Evolutionary conservation across 1,140 invertebrate genomes (phyloP).

Genomic region (Steinernema khuongi): DNA sequence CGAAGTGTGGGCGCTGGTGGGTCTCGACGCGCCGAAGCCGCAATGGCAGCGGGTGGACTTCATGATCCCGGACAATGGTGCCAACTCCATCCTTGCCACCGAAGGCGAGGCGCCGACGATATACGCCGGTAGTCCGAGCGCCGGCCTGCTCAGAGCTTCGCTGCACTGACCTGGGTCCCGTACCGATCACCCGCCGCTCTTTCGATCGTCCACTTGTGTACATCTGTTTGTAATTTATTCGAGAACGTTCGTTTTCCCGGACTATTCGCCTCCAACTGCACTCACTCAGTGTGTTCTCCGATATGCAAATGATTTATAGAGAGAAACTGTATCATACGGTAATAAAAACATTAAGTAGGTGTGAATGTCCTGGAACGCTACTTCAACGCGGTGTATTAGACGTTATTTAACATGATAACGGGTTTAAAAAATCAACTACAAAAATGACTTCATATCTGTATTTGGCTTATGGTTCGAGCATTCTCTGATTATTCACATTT

Average conservation of each 20-base stretch:
- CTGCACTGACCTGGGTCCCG: neutral
- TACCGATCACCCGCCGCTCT: neutral
- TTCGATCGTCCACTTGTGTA: constrained; percentile 13
- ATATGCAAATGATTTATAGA: neutral
- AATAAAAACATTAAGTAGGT: neutral
- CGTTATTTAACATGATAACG: too few relatives aligned
- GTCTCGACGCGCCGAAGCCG: neutral
- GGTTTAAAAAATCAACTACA: too few relatives aligned
- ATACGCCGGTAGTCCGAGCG: neutral
- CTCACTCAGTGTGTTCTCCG: neutral
- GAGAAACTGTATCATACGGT: constrained; percentile 6
- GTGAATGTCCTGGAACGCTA: neutral
- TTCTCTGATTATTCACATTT: too few relatives aligned
- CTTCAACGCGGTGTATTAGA: too few relatives aligned
- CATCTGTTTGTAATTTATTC: constrained; percentile 13
- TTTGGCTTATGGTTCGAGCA: too few relatives aligned
- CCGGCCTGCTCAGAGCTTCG: neutral
- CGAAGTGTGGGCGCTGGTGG: neutral
- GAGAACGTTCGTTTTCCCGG: neutral
- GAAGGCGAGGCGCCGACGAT: neutral
- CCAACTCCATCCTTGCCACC: neutral
- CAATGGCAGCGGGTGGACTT: neutral
- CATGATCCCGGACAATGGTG: neutral
- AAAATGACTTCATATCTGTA: too few relatives aligned
- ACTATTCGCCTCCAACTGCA: too few relatives aligned